Percentiles rank a stretch among this genome's conserved stretches.
phyloP scores from a whole-genome alignment of 53 echinoderm and acorn worm species.

The Luidia sarsii region DNA sequence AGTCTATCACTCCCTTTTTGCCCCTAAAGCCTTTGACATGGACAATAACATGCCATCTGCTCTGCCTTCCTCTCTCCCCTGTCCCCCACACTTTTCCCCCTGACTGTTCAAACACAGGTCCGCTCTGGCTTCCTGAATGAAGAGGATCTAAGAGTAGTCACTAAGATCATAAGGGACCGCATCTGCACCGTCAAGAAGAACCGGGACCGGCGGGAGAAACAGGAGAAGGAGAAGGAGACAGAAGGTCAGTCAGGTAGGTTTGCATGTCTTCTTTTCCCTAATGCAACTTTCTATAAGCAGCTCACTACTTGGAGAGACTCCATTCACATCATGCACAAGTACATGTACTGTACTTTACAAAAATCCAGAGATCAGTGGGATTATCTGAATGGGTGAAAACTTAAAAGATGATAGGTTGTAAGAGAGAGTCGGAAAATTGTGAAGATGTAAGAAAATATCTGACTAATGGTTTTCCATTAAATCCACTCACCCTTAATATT shows the following conservation, averaged over 20 bases:
- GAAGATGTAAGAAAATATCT: too few relatives aligned
- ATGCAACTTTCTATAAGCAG: too few relatives aligned
- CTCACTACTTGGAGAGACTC: too few relatives aligned
- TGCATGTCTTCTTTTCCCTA: constrained; percentile 9
- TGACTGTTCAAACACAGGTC: constrained; percentile 62
- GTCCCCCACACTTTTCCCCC: neutral
- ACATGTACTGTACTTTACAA: too few relatives aligned
- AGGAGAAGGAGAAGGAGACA: constrained; percentile 60
- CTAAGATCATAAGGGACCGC: constrained; percentile 92
- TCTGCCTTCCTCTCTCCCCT: neutral
- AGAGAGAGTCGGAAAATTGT: too few relatives aligned
- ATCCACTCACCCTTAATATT: too few relatives aligned
- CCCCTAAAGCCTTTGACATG: neutral
- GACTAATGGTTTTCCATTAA: too few relatives aligned
- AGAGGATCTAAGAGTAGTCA: constrained; percentile 89
- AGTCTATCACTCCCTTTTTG: constrained; percentile 12
- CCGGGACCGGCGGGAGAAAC: constrained; percentile 71
- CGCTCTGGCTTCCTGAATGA: constrained; percentile 91
- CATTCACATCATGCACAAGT: too few relatives aligned
- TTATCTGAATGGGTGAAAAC: too few relatives aligned
- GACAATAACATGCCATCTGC: constrained; percentile 34
- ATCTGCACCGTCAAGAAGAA: constrained; percentile 76
- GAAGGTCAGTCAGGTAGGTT: constrained; percentile 33
- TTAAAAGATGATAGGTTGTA: too few relatives aligned
- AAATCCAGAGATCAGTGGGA: too few relatives aligned